Conservation (phyloP, 2,888 invertebrate species). For the Nasonia oneida region DNA sequence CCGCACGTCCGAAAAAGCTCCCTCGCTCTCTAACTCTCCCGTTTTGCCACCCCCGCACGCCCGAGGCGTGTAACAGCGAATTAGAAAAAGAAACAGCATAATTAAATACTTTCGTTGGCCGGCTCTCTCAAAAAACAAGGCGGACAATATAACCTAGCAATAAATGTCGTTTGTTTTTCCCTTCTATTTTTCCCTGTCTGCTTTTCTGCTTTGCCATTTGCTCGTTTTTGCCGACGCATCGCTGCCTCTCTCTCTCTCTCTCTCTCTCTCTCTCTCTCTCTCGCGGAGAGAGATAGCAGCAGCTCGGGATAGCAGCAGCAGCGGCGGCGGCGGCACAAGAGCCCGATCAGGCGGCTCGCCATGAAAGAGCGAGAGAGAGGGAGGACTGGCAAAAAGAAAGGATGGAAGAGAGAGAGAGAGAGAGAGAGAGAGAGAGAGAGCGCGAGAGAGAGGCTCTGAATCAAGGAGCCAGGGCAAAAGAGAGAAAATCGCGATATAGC, state of each 20-base stretch:
- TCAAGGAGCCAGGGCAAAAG: constrained; percentile 40
- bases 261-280: background rate
- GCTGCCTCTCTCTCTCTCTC: background rate
- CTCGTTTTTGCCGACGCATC: constrained; percentile 33
- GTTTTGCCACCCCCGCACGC: background rate
- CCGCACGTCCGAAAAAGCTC: background rate
- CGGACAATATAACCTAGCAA: constrained; percentile 48
- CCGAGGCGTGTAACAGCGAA: background rate
- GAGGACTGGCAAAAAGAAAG: constrained; percentile 33
- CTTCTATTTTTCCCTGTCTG: constrained; percentile 48
- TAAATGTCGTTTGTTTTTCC: constrained; percentile 53
- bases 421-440: constrained; percentile 49
- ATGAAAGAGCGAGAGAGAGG: constrained; percentile 49
- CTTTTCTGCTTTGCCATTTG: constrained; percentile 46
- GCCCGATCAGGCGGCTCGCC: constrained; percentile 37
- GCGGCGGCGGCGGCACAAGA: constrained; percentile 5
- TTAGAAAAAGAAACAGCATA: constrained; percentile 48
- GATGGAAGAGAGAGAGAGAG: constrained; percentile 52
- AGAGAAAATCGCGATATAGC: constrained; percentile 29
- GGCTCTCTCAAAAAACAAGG: constrained; percentile 5
- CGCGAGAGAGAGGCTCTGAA: constrained; percentile 33
- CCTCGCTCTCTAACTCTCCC: background rate
- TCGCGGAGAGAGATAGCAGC: no score
- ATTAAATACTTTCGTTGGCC: constrained; percentile 44
- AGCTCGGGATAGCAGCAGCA: constrained; percentile 30